Percentiles rank a stretch among this genome's conserved stretches.
Evolutionary conservation across 1,140 invertebrate genomes (phyloP).

Genomic region (Brachionus sp.): DNA sequence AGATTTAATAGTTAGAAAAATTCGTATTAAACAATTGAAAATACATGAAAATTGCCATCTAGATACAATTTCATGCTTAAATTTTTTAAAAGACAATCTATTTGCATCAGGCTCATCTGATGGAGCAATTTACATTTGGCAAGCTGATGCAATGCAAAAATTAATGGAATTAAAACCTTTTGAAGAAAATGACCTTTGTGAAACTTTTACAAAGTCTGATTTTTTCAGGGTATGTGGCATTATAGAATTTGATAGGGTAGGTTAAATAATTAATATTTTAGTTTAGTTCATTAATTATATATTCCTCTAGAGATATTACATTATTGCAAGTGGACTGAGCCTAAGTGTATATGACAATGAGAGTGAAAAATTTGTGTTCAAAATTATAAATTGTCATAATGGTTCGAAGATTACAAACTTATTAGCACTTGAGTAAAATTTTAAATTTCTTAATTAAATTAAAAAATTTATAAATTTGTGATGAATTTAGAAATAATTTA

Average conservation of each 20-base stretch:
- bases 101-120: conserved; percentile 18
- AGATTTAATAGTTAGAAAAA: background rate
- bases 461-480: background rate
- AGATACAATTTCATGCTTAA: background rate
- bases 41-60: background rate
- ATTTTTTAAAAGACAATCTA: background rate
- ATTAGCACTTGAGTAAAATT: background rate
- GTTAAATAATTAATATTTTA: background rate
- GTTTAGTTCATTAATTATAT: background rate
- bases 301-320: background rate
- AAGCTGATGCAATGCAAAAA: background rate
- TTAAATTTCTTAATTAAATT: no score
- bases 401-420: background rate
- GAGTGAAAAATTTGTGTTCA: background rate
- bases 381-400: background rate
- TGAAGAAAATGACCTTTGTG: background rate
- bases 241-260: background rate
- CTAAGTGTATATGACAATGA: background rate
- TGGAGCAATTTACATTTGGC: background rate
- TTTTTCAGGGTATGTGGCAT: background rate
- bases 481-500: background rate
- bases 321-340: background rate
- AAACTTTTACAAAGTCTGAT: background rate
- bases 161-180: background rate
- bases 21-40: conserved; percentile 9